Conservation (phyloP, 1,140 invertebrate species). For the Brachionus rubens region DNA sequence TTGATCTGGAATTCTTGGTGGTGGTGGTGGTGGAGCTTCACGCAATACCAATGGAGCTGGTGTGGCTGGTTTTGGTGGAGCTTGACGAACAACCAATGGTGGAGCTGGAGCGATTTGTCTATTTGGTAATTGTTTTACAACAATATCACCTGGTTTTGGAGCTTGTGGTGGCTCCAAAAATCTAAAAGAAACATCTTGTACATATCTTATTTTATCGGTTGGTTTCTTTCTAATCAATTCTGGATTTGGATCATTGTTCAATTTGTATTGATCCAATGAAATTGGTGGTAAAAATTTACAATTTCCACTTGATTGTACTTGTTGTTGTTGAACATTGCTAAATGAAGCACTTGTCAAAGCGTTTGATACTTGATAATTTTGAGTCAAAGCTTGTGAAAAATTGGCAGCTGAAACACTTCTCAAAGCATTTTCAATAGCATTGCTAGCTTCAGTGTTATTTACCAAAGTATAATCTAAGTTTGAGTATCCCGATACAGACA, state of each 20-base stretch:
- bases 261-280: constrained; percentile 34
- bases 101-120: constrained; percentile 16
- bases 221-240: constrained; percentile 31
- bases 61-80: background rate
- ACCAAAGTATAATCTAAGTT: background rate
- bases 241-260: constrained; percentile 45
- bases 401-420: background rate
- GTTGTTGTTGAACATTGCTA: background rate
- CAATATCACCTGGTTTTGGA: constrained; percentile 17
- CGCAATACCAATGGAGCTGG: constrained; percentile 42
- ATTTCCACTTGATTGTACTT: constrained; percentile 4
- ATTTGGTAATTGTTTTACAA: background rate
- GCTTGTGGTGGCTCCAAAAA: constrained; percentile 36
- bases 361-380: constrained; percentile 31
- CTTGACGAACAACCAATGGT: constrained; percentile 36
- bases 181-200: constrained; percentile 15
- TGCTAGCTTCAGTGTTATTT: background rate
- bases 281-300: constrained; percentile 19
- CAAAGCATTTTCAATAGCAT: constrained; percentile 6
- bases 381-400: background rate
- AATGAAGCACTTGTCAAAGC: background rate
- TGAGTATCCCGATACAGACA: background rate
- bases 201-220: constrained; percentile 12
- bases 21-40: constrained; percentile 39
- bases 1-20: background rate